Conservation (phyloP, 2,888 invertebrate genomes). For the Eilema sororculum region DNA sequence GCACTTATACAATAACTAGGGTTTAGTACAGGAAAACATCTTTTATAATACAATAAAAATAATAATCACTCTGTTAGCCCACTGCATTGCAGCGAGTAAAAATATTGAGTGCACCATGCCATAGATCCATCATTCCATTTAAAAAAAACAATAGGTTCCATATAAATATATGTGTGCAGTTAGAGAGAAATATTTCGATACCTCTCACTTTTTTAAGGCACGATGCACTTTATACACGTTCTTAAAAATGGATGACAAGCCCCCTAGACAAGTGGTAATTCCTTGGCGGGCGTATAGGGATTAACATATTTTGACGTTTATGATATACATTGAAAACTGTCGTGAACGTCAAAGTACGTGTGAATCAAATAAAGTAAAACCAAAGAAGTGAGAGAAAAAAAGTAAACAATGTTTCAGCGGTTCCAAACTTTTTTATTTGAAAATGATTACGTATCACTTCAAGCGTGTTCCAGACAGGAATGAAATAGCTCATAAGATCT, state of each 20-base stretch:
- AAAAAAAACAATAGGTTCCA: not conserved
- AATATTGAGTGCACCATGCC: conserved; percentile 30
- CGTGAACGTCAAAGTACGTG: no score
- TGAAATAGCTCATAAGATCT: no score
- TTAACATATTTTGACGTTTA: no score
- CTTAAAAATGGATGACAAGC: conserved; percentile 43
- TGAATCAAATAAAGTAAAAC: no score
- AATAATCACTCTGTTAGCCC: conserved; percentile 42
- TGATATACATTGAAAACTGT: no score
- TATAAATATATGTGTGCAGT: not conserved
- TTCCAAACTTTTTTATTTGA: no score
- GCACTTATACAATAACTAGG: conserved; percentile 57
- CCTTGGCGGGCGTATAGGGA: no score
- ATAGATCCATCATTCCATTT: conserved; percentile 13
- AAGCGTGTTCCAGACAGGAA: no score
- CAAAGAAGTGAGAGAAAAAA: no score
- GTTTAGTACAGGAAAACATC: conserved; percentile 43
- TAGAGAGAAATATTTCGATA: not conserved
- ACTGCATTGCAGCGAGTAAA: conserved; percentile 35
- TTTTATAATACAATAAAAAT: conserved; percentile 46
- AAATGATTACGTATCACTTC: no score
- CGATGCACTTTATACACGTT: conserved; percentile 29
- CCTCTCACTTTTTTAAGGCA: conserved; percentile 26
- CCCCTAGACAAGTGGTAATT: no score
- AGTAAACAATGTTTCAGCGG: no score